Evolutionary conservation across 2,888 invertebrate species (phyloP), one percentile per base, ranked within the genome.

Genomic region (Dryomyza anilis): DNA sequence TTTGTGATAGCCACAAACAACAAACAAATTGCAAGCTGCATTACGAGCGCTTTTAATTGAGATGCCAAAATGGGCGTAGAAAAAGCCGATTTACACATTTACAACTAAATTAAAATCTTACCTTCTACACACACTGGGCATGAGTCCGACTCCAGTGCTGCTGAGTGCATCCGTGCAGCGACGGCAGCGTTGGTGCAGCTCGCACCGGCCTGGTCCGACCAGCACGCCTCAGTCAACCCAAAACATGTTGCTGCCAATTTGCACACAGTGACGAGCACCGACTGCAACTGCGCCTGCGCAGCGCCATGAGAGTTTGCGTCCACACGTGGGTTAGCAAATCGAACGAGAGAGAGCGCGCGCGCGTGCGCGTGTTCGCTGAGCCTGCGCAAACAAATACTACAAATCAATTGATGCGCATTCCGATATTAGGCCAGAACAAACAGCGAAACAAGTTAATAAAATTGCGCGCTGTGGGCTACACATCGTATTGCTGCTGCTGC

Each of bases 1-100:
- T 56, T 53, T 43, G n/a, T n/a, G n/a, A n/a, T n/a, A n/a, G n/a
- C n/a, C n/a, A n/a, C n/a, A n/a, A n/a, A n/a, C n/a, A n/a, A n/a
- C n/a, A n/a, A n/a, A n/a, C n/a, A n/a, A n/a, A n/a, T n/a, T n/a
- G n/a, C 27, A 52, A 16, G 12, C 0, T 39, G 39, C 56, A 56
- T 23, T 36, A n/a, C 48, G 21, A 33, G 14, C 48, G 27, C 73
- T 77, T 79, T 80, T 80, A 79, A 79, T 79, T 80, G 79, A 80
- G 79, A 76, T 79, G 78, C 80, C 77, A 76, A 77, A 77, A 72
- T 76, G 78, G 79, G 79, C 79, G 80, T 80, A 73, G 73, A 77
- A 73, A 70, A 67, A 73, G 74, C 73, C 73, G 76, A 74, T 79
- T 79, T 79, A 78, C 79, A 79, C 78, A 78, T 77, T 80, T 79